Evolutionary conservation across 2,888 invertebrate genomes (phyloP).

Genomic region (Conus canariensis): DNA sequence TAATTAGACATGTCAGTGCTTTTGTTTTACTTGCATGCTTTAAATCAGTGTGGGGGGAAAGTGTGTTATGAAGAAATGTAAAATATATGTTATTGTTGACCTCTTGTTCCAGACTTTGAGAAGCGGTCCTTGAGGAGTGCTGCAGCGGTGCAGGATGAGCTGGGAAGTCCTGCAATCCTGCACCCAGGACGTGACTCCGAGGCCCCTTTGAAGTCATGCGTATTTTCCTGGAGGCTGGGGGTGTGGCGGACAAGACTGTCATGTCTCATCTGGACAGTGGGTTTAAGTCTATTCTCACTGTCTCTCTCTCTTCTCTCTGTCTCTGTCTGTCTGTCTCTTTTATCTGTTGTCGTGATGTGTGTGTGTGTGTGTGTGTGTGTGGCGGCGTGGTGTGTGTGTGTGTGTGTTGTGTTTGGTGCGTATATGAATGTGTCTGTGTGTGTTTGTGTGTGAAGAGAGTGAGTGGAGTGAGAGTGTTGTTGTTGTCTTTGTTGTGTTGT

Average conservation of each 20-base stretch:
- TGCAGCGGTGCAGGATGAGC: constrained; percentile 84
- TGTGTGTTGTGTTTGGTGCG: no score
- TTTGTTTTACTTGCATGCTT: no score
- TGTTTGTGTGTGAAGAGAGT: background rate
- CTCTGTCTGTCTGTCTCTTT: background rate
- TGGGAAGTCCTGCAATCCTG: constrained; percentile 88
- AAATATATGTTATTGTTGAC: no score
- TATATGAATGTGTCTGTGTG: background rate
- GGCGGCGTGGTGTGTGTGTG: no score
- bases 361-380: no score
- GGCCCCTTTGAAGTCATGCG: constrained; percentile 90
- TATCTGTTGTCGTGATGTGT: no score
- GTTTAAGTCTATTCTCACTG: constrained; percentile 59
- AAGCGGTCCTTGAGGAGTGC: constrained; percentile 85
- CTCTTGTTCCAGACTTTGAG: constrained; percentile 81
- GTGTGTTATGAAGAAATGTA: no score
- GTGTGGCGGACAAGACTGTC: constrained; percentile 85
- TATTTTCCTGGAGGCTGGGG: constrained; percentile 89
- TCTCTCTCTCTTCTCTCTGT: background rate
- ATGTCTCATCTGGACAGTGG: constrained; percentile 92
- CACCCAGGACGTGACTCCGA: constrained; percentile 87
- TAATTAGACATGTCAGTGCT: no score
- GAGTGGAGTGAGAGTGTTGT: no score
- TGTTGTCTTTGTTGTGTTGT: no score
- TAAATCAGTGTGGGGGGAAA: no score